phyloP scores from a whole-genome alignment of 2,888 invertebrate species.

The Ormyrus thymus region DNA sequence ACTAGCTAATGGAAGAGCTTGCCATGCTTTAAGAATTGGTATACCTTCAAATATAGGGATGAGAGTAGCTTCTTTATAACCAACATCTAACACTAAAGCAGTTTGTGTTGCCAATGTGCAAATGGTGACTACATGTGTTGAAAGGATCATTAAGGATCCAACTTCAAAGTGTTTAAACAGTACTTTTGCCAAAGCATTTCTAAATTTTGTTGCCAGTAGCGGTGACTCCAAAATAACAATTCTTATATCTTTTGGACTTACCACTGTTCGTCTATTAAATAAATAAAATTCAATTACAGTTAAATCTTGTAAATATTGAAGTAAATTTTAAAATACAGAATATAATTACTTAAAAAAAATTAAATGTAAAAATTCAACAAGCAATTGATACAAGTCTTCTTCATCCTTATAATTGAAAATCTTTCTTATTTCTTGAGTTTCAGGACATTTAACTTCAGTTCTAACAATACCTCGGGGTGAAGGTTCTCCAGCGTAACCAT shows the following conservation, averaged over 20 bases:
- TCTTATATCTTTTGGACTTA: slow-evolving; percentile 94
- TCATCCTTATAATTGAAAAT: slow-evolving; percentile 81
- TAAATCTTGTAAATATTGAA: not conserved
- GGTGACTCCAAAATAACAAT: slow-evolving; percentile 95
- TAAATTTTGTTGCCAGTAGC: slow-evolving; percentile 86
- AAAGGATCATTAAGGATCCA: slow-evolving; percentile 83
- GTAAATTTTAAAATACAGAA: slow-evolving; percentile 1
- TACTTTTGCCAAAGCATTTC: slow-evolving; percentile 92
- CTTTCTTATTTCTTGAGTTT: slow-evolving; percentile 78
- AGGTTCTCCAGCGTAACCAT: slow-evolving; percentile 93
- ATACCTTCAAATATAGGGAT: slow-evolving; percentile 92
- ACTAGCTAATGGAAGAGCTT: slow-evolving; percentile 87
- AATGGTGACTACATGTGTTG: slow-evolving; percentile 89
- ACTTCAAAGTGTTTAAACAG: slow-evolving; percentile 96
- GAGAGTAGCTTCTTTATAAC: slow-evolving; percentile 87
- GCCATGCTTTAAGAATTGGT: slow-evolving; percentile 89
- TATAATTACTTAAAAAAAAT: slow-evolving; percentile 88
- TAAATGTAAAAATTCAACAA: slow-evolving; percentile 91
- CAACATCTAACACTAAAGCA: slow-evolving; percentile 91
- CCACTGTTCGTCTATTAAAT: slow-evolving; percentile 84
- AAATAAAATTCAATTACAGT: slow-evolving; percentile 8
- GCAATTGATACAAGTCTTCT: slow-evolving; percentile 87
- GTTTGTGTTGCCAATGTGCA: slow-evolving; percentile 89
- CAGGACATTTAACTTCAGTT: slow-evolving; percentile 83
- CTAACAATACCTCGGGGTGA: slow-evolving; percentile 92